These are phyloP conservation scores for Hippocampus abdominalis DNA, from an alignment of 2,113 vertebrate species.

Conservation along the genomic window DNA sequence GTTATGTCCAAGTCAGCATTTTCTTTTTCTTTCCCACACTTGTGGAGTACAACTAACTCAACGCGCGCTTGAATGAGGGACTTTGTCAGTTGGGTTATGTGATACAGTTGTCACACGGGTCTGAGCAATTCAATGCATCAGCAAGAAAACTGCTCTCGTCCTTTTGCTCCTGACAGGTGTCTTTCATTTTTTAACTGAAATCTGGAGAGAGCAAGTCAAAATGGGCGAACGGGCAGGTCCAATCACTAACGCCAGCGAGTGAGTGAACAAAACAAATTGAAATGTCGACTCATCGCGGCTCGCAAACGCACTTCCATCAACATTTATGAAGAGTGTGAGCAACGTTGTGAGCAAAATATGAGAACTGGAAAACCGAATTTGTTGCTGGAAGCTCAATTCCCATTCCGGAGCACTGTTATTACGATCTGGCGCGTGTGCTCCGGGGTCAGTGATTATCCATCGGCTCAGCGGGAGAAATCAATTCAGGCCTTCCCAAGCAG, in stretches of 20 bases:
- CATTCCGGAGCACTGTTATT: constrained; percentile 21
- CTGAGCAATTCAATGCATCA: constrained; percentile 22
- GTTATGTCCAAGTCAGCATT: constrained; percentile 45
- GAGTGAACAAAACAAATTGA: too few relatives aligned
- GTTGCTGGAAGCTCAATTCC: constrained; percentile 24
- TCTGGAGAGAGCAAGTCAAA: too few relatives aligned
- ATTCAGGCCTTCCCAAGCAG: constrained; percentile 31
- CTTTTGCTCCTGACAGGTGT: constrained; percentile 47
- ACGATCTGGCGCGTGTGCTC: constrained; percentile 39
- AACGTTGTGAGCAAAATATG: too few relatives aligned
- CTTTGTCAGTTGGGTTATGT: constrained; percentile 34
- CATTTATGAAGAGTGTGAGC: too few relatives aligned
- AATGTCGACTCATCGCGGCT: too few relatives aligned
- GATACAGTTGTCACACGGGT: constrained; percentile 57
- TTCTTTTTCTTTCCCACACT: constrained; percentile 31
- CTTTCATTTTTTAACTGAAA: too few relatives aligned
- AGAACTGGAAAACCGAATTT: too few relatives aligned
- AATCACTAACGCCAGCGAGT: too few relatives aligned
- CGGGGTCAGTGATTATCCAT: constrained; percentile 65
- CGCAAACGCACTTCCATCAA: too few relatives aligned
- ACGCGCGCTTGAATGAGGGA: constrained; percentile 6
- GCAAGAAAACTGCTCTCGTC: constrained; percentile 36
- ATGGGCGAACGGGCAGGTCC: too few relatives aligned
- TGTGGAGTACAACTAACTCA: constrained; percentile 22
- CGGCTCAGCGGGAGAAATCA: constrained; percentile 52